phyloP scores from a whole-genome alignment of 2,797 vertebrate genomes.

The Myotis pilosus region DNA sequence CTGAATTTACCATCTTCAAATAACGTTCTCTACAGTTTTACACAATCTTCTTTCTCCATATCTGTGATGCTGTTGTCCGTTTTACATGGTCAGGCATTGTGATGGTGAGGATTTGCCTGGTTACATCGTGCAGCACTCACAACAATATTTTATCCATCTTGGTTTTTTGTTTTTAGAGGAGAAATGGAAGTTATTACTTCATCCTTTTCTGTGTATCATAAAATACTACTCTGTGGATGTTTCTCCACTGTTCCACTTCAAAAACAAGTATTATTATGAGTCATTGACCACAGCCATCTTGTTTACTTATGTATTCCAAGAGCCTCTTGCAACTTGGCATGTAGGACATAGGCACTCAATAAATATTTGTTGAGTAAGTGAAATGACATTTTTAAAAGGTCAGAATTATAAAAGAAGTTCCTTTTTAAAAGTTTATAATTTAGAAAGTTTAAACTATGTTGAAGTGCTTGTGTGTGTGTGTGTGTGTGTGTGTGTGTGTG shows the following conservation, averaged over 20 bases:
- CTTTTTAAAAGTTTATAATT: conserved; percentile 54
- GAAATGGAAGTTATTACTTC: conserved; percentile 8
- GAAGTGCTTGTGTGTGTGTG: neutral
- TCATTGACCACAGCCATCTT: conserved; percentile 31
- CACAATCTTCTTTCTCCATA: neutral
- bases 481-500: neutral
- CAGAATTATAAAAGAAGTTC: conserved; percentile 45
- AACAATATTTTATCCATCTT: neutral
- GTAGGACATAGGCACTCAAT: neutral
- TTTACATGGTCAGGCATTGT: neutral
- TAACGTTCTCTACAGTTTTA: neutral
- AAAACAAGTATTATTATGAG: conserved; percentile 29
- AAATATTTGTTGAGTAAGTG: conserved; percentile 69
- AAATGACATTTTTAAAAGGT: conserved; percentile 64
- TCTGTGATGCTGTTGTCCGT: neutral
- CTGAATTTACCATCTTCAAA: neutral
- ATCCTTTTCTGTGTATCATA: neutral
- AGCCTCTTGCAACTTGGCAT: neutral
- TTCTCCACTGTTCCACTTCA: neutral
- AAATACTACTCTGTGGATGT: neutral
- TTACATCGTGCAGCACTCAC: neutral
- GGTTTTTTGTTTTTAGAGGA: conserved; percentile 17
- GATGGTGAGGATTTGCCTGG: neutral
- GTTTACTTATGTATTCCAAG: conserved; percentile 34
- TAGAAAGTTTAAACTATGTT: conserved; percentile 52